phyloP scores from a whole-genome alignment of 2,888 invertebrate species.

The Anthoptus insignis region DNA sequence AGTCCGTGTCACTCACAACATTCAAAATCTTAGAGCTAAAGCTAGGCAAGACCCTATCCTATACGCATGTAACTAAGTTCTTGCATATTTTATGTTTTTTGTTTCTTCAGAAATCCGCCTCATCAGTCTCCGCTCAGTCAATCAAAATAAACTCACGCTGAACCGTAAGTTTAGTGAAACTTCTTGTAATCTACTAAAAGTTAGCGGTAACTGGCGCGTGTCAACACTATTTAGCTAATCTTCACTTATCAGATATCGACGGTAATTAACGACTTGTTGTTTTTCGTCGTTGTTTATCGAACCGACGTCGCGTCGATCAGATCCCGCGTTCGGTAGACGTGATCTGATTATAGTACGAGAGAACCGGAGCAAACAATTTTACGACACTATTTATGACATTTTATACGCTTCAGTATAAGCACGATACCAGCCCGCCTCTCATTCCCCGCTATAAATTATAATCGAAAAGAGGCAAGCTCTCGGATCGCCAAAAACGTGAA shows the following conservation, averaged over 20 bases:
- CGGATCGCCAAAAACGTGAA: conserved; percentile 77
- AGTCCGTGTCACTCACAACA: too few relatives aligned
- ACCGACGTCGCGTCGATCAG: conserved; percentile 32
- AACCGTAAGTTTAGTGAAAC: neutral
- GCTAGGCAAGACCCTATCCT: too few relatives aligned
- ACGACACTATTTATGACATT: conserved; percentile 77
- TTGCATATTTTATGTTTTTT: too few relatives aligned
- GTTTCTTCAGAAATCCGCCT: too few relatives aligned
- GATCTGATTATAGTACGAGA: conserved; percentile 73
- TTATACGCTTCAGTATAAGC: conserved; percentile 59
- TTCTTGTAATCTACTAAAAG: neutral
- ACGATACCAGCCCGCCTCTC: conserved; percentile 61
- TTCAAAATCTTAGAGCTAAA: too few relatives aligned
- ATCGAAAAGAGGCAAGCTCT: conserved; percentile 78
- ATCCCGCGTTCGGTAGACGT: conserved; percentile 59
- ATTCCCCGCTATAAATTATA: conserved; percentile 79
- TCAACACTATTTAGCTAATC: neutral
- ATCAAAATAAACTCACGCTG: too few relatives aligned
- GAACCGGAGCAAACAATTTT: conserved; percentile 74
- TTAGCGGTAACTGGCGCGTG: neutral
- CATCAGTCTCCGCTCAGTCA: too few relatives aligned
- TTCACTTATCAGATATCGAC: neutral
- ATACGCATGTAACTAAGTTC: too few relatives aligned
- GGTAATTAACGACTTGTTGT: conserved; percentile 32
- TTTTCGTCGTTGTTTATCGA: conserved; percentile 44